Conservation (phyloP, 2,113 vertebrate genomes). For the Haemorhous mexicanus region DNA sequence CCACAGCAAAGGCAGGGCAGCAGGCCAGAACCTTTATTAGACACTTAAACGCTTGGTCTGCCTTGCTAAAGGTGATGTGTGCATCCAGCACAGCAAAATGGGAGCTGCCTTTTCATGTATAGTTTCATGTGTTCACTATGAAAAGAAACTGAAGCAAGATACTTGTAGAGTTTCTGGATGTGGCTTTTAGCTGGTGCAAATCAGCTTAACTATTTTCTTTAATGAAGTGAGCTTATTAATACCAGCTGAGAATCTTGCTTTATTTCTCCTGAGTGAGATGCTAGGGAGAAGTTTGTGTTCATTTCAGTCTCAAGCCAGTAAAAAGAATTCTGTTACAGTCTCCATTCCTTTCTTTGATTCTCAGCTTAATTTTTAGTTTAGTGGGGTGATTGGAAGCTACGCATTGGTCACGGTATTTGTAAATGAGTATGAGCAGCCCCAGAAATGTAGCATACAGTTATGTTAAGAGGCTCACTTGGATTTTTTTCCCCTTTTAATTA, state of each 20-base stretch:
- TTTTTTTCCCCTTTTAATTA: background rate
- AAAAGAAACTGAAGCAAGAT: background rate
- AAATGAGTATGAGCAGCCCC: background rate
- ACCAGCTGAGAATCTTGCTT: background rate
- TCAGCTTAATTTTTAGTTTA: background rate
- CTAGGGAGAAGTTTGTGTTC: background rate
- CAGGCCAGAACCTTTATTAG: background rate
- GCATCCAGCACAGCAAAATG: background rate
- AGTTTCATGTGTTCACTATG: background rate
- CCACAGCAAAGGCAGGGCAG: conserved; percentile 30
- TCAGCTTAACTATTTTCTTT: background rate
- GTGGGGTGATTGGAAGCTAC: background rate
- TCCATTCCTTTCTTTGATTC: background rate
- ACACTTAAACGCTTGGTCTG: background rate
- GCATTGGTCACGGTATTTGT: background rate
- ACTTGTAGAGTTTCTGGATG: background rate
- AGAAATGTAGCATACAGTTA: background rate
- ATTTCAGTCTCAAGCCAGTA: background rate
- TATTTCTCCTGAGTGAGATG: background rate
- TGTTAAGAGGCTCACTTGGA: background rate
- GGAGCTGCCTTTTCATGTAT: background rate
- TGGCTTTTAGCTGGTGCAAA: background rate
- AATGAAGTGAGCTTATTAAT: background rate
- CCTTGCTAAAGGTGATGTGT: background rate
- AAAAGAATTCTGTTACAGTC: background rate